phyloP scores from a whole-genome alignment of 2,888 invertebrate genomes.

The Limnephilus auricula region DNA sequence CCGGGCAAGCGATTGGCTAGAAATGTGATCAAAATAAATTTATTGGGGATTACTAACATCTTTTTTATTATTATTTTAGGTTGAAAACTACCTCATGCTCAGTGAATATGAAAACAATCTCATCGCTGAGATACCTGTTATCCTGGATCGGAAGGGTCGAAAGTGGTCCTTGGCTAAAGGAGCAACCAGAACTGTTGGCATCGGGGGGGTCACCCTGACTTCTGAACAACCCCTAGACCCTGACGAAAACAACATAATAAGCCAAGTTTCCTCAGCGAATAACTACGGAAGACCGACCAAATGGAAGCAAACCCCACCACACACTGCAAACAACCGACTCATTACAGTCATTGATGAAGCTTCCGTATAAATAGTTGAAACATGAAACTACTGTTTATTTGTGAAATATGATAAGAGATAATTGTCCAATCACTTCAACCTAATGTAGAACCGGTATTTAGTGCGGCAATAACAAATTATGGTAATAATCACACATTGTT shows the following conservation, averaged over 20 bases:
- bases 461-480: not conserved
- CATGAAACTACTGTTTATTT: not conserved
- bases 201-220: slow-evolving; percentile 72
- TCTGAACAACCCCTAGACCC: slow-evolving; percentile 77
- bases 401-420: not conserved
- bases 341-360: slow-evolving; percentile 89
- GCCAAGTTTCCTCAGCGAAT: slow-evolving; percentile 71
- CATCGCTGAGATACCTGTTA: slow-evolving; percentile 86
- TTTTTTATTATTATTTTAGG: slow-evolving; percentile 72
- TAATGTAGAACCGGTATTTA: too few relatives aligned
- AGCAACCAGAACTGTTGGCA: slow-evolving; percentile 68
- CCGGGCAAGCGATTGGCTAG: too few relatives aligned
- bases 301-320: slow-evolving; percentile 70
- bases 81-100: slow-evolving; percentile 91
- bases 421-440: not conserved
- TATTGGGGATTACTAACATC: not conserved
- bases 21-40: not conserved
- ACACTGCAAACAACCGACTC: slow-evolving; percentile 78
- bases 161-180: slow-evolving; percentile 84
- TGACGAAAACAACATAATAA: slow-evolving; percentile 68
- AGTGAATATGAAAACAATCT: slow-evolving; percentile 92
- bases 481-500: not conserved
- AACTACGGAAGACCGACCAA: slow-evolving; percentile 67
- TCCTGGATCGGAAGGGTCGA: slow-evolving; percentile 84
- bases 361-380: slow-evolving; percentile 74